These are phyloP conservation scores for Bryconaethiops microstoma DNA, from an alignment of 2,797 vertebrate species.

Conservation along the genomic window DNA sequence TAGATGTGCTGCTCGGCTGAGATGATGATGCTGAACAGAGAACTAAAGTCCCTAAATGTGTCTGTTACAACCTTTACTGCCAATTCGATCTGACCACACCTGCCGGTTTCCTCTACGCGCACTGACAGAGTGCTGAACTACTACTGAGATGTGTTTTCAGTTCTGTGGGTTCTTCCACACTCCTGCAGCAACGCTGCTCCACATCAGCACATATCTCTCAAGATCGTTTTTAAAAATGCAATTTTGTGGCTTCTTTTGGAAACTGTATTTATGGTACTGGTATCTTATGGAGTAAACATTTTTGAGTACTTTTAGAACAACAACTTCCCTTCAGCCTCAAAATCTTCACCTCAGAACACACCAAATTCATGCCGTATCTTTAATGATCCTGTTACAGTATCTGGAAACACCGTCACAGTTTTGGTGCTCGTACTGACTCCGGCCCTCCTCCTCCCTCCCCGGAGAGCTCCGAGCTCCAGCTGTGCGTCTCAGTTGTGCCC, in stretches of 20 bases:
- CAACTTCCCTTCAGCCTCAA: slow-evolving; percentile 60
- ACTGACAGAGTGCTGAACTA: slow-evolving; percentile 60
- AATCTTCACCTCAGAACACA: slow-evolving; percentile 73
- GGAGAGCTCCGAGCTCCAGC: background rate
- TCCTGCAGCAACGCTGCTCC: background rate
- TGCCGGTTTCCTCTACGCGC: slow-evolving; percentile 64
- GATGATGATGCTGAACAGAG: slow-evolving; percentile 54
- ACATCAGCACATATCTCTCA: slow-evolving; percentile 14
- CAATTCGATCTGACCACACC: slow-evolving; percentile 60
- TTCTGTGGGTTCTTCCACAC: slow-evolving; percentile 4
- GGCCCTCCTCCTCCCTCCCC: slow-evolving; percentile 40
- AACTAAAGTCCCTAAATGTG: slow-evolving; percentile 65
- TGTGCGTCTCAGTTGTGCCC: slow-evolving; percentile 78
- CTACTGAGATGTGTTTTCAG: slow-evolving; percentile 52
- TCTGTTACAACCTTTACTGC: slow-evolving; percentile 70
- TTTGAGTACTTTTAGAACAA: slow-evolving; percentile 2
- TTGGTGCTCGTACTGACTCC: slow-evolving; percentile 78
- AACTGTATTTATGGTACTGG: slow-evolving; percentile 20
- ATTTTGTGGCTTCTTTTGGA: slow-evolving; percentile 12
- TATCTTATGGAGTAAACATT: slow-evolving; percentile 16
- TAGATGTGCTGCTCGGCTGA: slow-evolving; percentile 2
- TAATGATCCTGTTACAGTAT: slow-evolving; percentile 73
- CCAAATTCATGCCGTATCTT: slow-evolving; percentile 51
- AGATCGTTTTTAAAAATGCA: background rate
- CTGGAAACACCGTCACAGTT: slow-evolving; percentile 88